Base-by-base conservation (phyloP, 2,888 invertebrate species). In the Teleiodes luculella region DNA sequence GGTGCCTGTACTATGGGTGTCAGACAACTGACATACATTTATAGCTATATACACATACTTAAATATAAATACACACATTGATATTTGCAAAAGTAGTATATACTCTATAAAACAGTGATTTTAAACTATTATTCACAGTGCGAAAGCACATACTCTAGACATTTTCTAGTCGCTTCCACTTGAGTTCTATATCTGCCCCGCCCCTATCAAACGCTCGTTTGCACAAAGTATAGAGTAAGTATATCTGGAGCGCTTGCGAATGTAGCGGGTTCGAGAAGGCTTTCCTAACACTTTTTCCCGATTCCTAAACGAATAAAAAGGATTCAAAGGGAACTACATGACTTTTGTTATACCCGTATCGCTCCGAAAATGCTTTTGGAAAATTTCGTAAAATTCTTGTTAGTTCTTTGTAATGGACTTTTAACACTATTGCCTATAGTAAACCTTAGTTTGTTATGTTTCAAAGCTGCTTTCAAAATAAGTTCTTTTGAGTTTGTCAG, bases 231-330 rank as follows among this genome's bases (percentile, higher is more conserved):
- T 55, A 51, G 53, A 55, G 52, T 48, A 51, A 55, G 53, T 58
- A 66, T 73, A 76, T 72, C 70, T 72, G 66, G 70, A 71, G 74
- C 49, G 57, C 28, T 35, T 54, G 54, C 72, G 80, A 82, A 83
- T 79, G 76, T 68, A 76, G 74, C 68, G 76, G 71, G 75, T 79
- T 80, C 16, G 30, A 39, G 56, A 56, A 56, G 80, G 80, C 80
- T 81, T 82, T 84, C 72, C 76, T 82, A 83, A 84, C 83, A 83
- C 83, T 85, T 81, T 83, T 82, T 80, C 80, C 82, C 80, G 80
- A 81, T 86, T 86, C 78, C 80, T 76, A 77, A 78, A 80, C 76
- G 80, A 83, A 83, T 84, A 86, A 86, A 86, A 84, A 80, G 79
- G 73, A 79, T 72, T 77, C 77, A 74, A 79, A 82, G 75, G 72